A percentile compares a stretch with the other conserved stretches of the same genome.
phyloP scores from a whole-genome alignment of 2,888 invertebrate species.

The Sericinus montela region DNA sequence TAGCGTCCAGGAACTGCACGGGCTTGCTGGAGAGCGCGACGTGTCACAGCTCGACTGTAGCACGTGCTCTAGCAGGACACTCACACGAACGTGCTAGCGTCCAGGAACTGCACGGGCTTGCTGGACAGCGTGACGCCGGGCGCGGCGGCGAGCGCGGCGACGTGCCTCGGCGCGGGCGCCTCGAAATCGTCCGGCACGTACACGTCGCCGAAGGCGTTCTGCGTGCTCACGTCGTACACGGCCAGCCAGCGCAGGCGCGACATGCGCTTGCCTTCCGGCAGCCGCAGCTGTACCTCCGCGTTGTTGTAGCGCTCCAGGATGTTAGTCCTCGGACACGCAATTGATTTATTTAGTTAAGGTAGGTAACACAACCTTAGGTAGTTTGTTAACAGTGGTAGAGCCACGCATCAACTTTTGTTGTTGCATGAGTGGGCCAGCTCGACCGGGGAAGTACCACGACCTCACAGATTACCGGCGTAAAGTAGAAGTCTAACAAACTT shows the following conservation, averaged over 20 bases:
- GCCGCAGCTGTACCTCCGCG: constrained; percentile 87
- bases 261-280: constrained; percentile 92
- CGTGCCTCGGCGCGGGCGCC: constrained; percentile 85
- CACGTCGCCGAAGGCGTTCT: constrained; percentile 94
- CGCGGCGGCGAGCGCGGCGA: constrained; percentile 52
- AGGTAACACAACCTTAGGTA: not conserved
- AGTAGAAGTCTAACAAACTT: too few species aligned
- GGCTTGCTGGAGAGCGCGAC: too few species aligned
- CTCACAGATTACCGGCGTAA: too few species aligned
- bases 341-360: not conserved
- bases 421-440: too few species aligned
- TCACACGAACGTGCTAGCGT: constrained; percentile 86
- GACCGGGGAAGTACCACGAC: too few species aligned
- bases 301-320: constrained; percentile 91
- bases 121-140: constrained; percentile 76
- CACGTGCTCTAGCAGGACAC: constrained; percentile 18
- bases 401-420: too few species aligned
- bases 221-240: constrained; percentile 90
- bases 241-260: constrained; percentile 94
- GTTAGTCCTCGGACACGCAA: constrained; percentile 83
- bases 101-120: constrained; percentile 85
- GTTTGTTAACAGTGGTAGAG: too few species aligned
- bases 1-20: too few species aligned
- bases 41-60: too few species aligned
- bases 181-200: constrained; percentile 94